Evolutionary conservation across 2,797 vertebrate species (phyloP).

Genomic region (Sebastes steindachneri): DNA sequence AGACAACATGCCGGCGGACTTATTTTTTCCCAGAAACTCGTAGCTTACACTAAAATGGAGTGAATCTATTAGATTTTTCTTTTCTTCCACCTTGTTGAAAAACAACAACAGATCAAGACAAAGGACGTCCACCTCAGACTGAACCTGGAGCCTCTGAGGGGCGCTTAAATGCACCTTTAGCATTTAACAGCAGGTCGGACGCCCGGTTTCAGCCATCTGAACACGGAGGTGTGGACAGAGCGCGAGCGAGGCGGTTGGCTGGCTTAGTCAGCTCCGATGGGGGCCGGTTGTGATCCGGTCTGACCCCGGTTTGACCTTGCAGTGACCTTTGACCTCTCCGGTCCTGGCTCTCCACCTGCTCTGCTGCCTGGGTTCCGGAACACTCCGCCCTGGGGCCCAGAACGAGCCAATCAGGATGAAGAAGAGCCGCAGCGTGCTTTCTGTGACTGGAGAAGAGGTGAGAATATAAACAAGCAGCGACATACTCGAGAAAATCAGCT

Average conservation of each 20-base stretch:
- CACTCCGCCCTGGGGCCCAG: constrained; percentile 83
- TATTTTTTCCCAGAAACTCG: constrained; percentile 6
- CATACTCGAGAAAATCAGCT: not conserved
- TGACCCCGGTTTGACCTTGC: constrained; percentile 80
- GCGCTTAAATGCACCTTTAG: constrained; percentile 39
- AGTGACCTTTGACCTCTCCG: constrained; percentile 80
- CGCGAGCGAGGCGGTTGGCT: constrained; percentile 28
- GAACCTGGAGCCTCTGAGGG: constrained; percentile 32
- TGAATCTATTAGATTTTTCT: not conserved
- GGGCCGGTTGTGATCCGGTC: constrained; percentile 77
- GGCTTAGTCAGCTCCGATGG: constrained; percentile 73
- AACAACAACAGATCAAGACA: not conserved
- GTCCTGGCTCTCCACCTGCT: constrained; percentile 86
- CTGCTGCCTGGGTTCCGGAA: constrained; percentile 85
- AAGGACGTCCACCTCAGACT: not conserved
- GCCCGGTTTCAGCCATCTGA: constrained; percentile 18
- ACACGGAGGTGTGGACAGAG: constrained; percentile 21
- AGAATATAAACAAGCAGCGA: constrained; percentile 23
- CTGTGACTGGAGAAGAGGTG: constrained; percentile 83
- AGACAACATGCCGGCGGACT: constrained; percentile 26
- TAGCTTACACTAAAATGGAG: constrained; percentile 37
- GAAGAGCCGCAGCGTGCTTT: constrained; percentile 84
- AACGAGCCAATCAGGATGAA: constrained; percentile 85
- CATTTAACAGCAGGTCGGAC: constrained; percentile 10
- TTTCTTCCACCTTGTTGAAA: not conserved